Conservation (phyloP, 2,888 invertebrate genomes). For the Cataglyphis rosenhaueri region DNA sequence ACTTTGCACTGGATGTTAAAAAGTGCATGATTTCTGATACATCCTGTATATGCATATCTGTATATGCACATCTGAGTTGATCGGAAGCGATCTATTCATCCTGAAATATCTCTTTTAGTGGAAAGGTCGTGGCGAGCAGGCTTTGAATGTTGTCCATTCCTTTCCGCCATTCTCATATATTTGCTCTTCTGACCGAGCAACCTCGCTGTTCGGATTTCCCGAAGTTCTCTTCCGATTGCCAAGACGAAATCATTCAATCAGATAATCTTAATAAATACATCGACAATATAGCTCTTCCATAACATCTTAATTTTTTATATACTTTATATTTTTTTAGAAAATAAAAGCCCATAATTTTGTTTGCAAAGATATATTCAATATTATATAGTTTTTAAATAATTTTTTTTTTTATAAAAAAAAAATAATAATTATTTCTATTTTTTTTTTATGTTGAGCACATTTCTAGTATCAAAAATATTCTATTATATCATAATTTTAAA, state of each 20-base stretch:
- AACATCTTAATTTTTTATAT: conserved; percentile 20
- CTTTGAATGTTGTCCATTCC: conserved; percentile 47
- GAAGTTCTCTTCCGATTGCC: conserved; percentile 64
- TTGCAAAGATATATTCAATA: neutral
- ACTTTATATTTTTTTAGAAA: neutral
- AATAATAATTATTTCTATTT: too few relatives aligned
- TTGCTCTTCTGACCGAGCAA: conserved; percentile 54
- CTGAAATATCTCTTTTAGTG: conserved; percentile 61
- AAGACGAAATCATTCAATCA: conserved; percentile 73
- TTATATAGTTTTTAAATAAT: too few relatives aligned
- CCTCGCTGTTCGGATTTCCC: conserved; percentile 64
- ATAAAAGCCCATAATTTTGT: neutral
- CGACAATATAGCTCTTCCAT: conserved; percentile 59
- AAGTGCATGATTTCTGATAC: conserved; percentile 23
- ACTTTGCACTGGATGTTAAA: neutral
- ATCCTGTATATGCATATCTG: conserved; percentile 34
- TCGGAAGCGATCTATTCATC: conserved; percentile 61
- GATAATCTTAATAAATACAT: conserved; percentile 74
- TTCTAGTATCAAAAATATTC: too few relatives aligned
- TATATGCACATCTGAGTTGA: conserved; percentile 29
- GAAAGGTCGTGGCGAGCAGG: conserved; percentile 55
- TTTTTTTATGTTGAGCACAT: too few relatives aligned
- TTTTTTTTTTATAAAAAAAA: too few relatives aligned
- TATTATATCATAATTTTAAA: neutral
- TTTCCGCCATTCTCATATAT: conserved; percentile 50